A percentile compares a stretch with the other conserved stretches of the same genome.
These are phyloP conservation scores for Heterocephalus glaber DNA, from an alignment of 2,113 vertebrate species.

Conservation along the genomic window DNA sequence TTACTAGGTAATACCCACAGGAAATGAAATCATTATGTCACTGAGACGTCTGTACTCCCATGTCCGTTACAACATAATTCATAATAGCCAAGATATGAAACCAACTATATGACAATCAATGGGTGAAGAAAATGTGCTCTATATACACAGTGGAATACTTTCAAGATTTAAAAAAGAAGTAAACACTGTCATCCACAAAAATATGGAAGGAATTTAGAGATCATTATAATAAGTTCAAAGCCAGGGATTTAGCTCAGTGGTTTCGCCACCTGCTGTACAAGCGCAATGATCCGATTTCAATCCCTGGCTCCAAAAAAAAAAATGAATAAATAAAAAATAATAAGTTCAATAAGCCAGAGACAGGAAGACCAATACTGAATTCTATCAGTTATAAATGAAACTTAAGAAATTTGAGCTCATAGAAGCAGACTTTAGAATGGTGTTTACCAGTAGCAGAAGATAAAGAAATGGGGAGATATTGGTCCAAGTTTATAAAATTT, in stretches of 20 bases:
- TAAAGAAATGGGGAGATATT: not conserved
- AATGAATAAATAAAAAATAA: too few species aligned
- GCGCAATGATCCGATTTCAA: too few species aligned
- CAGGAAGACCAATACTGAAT: not conserved
- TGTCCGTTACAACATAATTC: not conserved
- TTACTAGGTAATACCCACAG: not conserved
- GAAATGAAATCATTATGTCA: not conserved
- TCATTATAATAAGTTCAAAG: not conserved
- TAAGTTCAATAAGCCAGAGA: not conserved
- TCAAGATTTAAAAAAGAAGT: not conserved
- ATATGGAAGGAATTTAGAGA: not conserved
- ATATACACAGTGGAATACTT: not conserved
- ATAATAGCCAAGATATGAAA: not conserved
- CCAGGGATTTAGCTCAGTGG: too few species aligned
- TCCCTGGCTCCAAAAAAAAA: too few species aligned
- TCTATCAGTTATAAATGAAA: not conserved
- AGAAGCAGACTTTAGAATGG: not conserved
- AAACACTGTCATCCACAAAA: not conserved
- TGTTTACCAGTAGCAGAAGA: accelerated
- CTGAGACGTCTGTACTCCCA: not conserved
- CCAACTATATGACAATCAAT: not conserved
- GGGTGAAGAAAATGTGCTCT: not conserved
- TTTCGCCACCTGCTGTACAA: too few species aligned
- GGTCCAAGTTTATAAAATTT: not conserved
- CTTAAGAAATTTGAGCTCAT: not conserved